phyloP scores from a whole-genome alignment of 30 jellyfish, hydroid and myxozoan genomes.

The Phacellophora camtschatica region DNA sequence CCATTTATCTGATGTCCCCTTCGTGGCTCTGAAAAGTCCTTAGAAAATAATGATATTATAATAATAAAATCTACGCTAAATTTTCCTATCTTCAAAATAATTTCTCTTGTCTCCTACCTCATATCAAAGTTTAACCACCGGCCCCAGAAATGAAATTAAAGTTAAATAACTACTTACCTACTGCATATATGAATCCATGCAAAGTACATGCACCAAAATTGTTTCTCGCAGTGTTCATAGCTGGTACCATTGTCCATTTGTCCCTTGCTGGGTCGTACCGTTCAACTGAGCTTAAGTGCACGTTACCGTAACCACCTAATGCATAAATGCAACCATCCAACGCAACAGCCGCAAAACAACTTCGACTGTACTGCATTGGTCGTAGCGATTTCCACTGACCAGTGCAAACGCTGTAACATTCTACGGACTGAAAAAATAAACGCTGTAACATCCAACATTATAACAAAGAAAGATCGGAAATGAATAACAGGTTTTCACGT shows the following conservation, averaged over 20 bases:
- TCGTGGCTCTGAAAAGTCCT: too few species aligned
- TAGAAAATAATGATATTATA: too few species aligned
- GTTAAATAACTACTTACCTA: constrained; percentile 75
- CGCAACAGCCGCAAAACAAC: constrained; percentile 92
- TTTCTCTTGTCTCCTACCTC: too few species aligned
- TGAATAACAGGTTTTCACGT: constrained; percentile 47
- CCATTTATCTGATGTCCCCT: too few species aligned
- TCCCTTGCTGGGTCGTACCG: constrained; percentile 74
- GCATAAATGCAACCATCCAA: constrained; percentile 84
- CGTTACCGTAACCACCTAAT: constrained; percentile 84
- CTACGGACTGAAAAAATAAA: constrained; percentile 79
- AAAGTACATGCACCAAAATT: constrained; percentile 93
- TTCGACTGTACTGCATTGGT: constrained; percentile 85
- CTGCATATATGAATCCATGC: constrained; percentile 93
- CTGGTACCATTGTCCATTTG: constrained; percentile 93
- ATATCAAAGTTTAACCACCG: too few species aligned
- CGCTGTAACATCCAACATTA: too few species aligned
- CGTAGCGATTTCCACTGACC: constrained; percentile 55
- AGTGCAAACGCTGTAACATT: constrained; percentile 70
- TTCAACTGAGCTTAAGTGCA: constrained; percentile 86
- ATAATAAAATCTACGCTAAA: too few species aligned
- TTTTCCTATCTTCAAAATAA: too few species aligned
- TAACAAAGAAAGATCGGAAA: too few species aligned
- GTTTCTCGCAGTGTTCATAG: constrained; percentile 92
- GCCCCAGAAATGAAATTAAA: too few species aligned